Evolutionary conservation across 2,888 invertebrate species (phyloP), one percentile per base, ranked within the genome.

Genomic region (Oscheius sp.): DNA sequence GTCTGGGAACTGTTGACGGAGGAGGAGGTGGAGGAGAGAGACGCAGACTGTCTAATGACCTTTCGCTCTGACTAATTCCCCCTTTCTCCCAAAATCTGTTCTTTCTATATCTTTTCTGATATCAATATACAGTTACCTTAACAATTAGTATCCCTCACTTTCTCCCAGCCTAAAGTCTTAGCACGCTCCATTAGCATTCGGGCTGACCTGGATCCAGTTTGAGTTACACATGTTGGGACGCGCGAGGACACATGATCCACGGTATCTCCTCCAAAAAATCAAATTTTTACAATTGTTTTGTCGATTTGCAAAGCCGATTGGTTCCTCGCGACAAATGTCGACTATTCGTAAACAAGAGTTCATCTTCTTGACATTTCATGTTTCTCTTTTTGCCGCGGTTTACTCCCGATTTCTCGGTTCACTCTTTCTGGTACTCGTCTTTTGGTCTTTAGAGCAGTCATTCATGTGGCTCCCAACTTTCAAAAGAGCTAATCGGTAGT

Each of bases 171-270:
- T 21, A 21, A 21, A 21, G 21, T 21, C 21, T 21, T 21, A 21
- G 21, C 0, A 21, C 21, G 21, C 21, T 21, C 21, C 21, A 21
- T 21, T 21, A 21, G 21, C 21, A 21, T 21, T 21, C 21, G 21
- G 57, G 57, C 57, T 57, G 57, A 57, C 57, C 57, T 57, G 57
- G 53, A 57, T 57, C 57, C 57, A 57, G 42, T 29, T 57, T 57
- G 57, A 29, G 57, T 57, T 57, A 57, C 57, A 57, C 57, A 57
- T 57, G 29, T 57, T 57, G 57, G 57, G 42, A 42, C 57, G 57
- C 29, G 57, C 33, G 32, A 57, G 57, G 57, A 21, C 57, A 33
- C 57, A 29, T 57, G 29, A 29, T 57, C 29, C 57, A 42, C 42
- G 3, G 3, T 5, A 42, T 42, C 57, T 9, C n/a, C 29, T 29